These are phyloP conservation scores for Picathartes gymnocephalus DNA, from an alignment of 2,113 vertebrate genomes.

Conservation along the genomic window DNA sequence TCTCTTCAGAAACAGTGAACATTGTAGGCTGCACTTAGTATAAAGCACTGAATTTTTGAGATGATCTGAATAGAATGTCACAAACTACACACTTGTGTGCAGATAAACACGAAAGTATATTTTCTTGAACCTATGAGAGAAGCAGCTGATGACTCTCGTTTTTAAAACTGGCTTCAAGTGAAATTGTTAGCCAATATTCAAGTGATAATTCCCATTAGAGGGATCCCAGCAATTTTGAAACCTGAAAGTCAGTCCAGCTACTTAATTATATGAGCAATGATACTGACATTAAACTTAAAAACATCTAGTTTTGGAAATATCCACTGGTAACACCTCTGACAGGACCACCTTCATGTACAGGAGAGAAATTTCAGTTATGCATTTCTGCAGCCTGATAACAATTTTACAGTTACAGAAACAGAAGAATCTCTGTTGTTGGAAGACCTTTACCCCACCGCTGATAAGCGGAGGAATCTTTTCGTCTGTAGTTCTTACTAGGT, in stretches of 20 bases:
- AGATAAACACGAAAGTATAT: neutral
- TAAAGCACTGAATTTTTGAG: neutral
- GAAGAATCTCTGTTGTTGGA: neutral
- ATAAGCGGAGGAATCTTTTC: neutral
- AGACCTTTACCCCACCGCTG: neutral
- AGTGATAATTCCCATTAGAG: neutral
- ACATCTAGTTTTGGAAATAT: neutral
- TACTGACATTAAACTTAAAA: neutral
- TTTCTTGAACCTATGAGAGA: neutral
- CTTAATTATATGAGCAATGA: neutral
- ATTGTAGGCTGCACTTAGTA: neutral
- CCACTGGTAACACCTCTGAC: neutral
- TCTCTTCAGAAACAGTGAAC: neutral
- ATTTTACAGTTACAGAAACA: neutral
- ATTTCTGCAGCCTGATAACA: neutral
- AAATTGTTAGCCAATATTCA: neutral
- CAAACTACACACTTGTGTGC: neutral
- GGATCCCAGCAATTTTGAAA: neutral
- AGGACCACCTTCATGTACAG: neutral
- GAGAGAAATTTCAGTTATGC: neutral
- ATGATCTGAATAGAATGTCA: neutral
- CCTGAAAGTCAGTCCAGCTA: neutral
- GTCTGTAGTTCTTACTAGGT: neutral
- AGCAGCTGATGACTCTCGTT: neutral
- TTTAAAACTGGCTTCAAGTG: neutral